These are phyloP conservation scores for Porites evermanni DNA, from an alignment of 92 coral and sea anemone genomes.

Conservation along the genomic window DNA sequence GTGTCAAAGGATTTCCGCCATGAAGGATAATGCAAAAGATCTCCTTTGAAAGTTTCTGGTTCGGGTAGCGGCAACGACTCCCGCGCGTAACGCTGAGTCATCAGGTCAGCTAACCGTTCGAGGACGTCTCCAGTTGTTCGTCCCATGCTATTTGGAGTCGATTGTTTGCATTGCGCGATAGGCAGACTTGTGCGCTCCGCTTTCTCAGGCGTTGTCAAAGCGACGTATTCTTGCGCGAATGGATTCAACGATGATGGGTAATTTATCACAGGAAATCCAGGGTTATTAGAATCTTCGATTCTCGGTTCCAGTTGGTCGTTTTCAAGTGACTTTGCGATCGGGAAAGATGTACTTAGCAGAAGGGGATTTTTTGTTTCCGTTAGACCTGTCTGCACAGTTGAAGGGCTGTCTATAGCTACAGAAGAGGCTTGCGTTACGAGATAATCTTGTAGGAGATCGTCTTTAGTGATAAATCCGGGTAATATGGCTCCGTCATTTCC, in stretches of 20 bases:
- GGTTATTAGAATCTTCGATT: neutral
- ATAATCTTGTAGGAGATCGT: constrained; percentile 6
- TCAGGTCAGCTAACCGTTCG: constrained; percentile 46
- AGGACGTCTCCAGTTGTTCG: constrained; percentile 14
- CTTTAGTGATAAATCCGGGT: constrained; percentile 7
- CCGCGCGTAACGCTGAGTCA: constrained; percentile 24
- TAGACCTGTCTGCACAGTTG: neutral
- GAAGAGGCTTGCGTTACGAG: constrained; percentile 10
- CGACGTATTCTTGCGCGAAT: neutral
- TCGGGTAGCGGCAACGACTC: constrained; percentile 58
- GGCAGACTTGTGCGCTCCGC: neutral
- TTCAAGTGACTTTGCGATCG: neutral
- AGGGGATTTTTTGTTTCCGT: neutral
- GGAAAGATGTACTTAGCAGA: no score
- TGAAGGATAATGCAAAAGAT: constrained; percentile 44
- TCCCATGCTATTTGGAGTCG: neutral
- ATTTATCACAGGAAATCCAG: neutral
- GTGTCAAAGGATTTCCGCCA: constrained; percentile 65
- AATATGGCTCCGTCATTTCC: neutral
- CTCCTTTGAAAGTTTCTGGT: constrained; percentile 63
- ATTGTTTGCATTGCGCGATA: neutral
- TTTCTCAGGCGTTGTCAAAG: constrained; percentile 5
- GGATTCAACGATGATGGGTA: constrained; percentile 5
- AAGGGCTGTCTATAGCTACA: neutral
- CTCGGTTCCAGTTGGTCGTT: neutral